Base-by-base conservation (phyloP, 2,797 vertebrate species). In the Rachycentron canadum region DNA sequence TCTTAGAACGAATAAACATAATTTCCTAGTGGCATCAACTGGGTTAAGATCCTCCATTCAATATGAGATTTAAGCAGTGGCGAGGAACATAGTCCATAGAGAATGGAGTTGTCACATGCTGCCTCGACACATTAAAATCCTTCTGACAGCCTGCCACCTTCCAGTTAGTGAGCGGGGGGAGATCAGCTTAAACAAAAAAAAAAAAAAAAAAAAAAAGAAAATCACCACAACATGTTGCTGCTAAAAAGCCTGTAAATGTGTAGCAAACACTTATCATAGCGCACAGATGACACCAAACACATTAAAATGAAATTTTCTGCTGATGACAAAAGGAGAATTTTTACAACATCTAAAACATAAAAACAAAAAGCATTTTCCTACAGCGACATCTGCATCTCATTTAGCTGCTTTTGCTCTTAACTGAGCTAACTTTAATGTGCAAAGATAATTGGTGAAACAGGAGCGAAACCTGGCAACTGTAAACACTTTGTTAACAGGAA, bases 71-170 rank as follows among this genome's bases (percentile, higher is more conserved):
- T 93, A 88, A 90, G 84, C 79, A 34, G 53, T 56, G 34, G 79
- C 63, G 78, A 72, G 84, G 73, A 80, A 86, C 83, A 86, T 80
- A 79, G 87, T 63, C 89, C 86, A 76, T 68, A 85, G 82, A 91
- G 91, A 93, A 93, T 88, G 83, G 82, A 92, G 84, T 84, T 79
- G 90, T 93, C 92, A 94, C 88, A 92, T 78, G 83, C 79, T 86
- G 89, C 82, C 79, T 81, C 62, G 58, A 89, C 73, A 86, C 78
- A 85, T 89, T 91, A 87, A 90, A 91, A 88, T 89, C 86, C 81
- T 64, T 83, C 76, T 90, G 90, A 94, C 91, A 92, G 84, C 55
- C 76, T 86, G 83, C 82, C 88, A 76, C 86, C 67, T 74, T 88
- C 76, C 76, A 85, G 69, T 86, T 84, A 89, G 79, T 21, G 25